These are phyloP conservation scores for Macrostomum lignano DNA, from an alignment of 1,140 invertebrate genomes.

Conservation along the genomic window DNA sequence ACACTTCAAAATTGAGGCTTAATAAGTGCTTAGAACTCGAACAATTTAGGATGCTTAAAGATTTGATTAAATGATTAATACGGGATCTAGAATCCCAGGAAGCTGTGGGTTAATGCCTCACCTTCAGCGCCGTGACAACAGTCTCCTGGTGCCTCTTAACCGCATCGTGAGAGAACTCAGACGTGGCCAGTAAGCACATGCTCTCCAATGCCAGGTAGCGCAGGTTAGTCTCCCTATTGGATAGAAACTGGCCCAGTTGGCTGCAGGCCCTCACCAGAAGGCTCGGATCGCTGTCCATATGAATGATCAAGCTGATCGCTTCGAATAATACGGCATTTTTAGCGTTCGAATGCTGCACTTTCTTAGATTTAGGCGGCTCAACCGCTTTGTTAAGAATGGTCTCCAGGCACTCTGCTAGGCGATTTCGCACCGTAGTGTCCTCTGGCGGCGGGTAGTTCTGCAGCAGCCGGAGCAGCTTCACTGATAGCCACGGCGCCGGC, in stretches of 20 bases:
- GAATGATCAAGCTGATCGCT: constrained; percentile 95
- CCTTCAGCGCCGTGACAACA: constrained; percentile 88
- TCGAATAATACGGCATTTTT: constrained; percentile 99
- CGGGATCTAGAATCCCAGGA: not conserved
- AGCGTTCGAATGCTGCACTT: constrained; percentile 97
- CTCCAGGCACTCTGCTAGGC: constrained; percentile 87
- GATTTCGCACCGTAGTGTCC: constrained; percentile 67
- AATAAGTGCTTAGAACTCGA: too few species aligned
- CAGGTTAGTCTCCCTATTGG: constrained; percentile 89
- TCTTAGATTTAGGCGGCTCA: constrained; percentile 97
- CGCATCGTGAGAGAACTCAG: constrained; percentile 96
- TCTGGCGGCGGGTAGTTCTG: constrained; percentile 45
- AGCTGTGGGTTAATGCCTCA: constrained; percentile 12
- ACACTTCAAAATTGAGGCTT: too few species aligned
- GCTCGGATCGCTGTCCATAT: constrained; percentile 87
- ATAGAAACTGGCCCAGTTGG: constrained; percentile 87
- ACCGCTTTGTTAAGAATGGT: constrained; percentile 99
- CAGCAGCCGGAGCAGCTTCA: constrained; percentile 71
- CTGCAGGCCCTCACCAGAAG: constrained; percentile 87
- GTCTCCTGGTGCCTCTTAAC: constrained; percentile 99
- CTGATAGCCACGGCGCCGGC: constrained; percentile 92
- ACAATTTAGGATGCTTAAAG: too few species aligned
- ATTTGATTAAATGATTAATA: too few species aligned
- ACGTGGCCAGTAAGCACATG: constrained; percentile 93
- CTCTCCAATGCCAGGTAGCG: constrained; percentile 84